Base-by-base conservation (phyloP, 2,797 vertebrate genomes). In the Melanotaenia boesemani region DNA sequence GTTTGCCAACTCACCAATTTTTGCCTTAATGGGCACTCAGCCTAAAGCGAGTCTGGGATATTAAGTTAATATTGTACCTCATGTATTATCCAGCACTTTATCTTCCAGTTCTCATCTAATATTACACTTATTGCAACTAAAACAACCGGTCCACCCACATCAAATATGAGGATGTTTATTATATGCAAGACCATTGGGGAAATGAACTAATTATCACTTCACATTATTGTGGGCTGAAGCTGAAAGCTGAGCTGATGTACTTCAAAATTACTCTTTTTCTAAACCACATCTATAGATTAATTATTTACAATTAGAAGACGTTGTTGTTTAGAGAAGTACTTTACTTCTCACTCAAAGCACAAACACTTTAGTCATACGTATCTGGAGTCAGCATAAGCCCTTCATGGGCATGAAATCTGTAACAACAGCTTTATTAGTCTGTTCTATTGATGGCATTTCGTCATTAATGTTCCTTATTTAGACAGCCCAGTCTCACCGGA, bases 1-100 rank as follows among this genome's bases (percentile, higher is more conserved):
- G 50, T 60, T 76, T 79, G 61, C 67, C 63, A 63, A 57, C 64
- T 65, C 72, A 34, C 60, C 48, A 58, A 71, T 60, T 70, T 79
- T 71, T 69, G 60, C 44, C 56, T 80, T 81, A 82, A 89, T 72
- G 57, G 63, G 67, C 36, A 61, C 52, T 67, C n/a, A 2, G 67
- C 69, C 73, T 7, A 5, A 60, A 73, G 77, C 73, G 74, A 79
- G 70, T 63, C 74, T 85, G 74, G 57, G 75, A 73, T 52, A 67
- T 81, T 76, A 41, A 57, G 48, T 72, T 87, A 85, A 89, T 77
- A 48, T 70, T 82, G 82, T 44, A 74, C 22, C 76, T 83, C 63
- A 2, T 67, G 58, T 59, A 15, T 84, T 78, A 68, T 74, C 73
- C 80, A 32, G 60, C 60, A 63, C 41, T 72, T 62, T 66, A 73